phyloP scores from a whole-genome alignment of 2,113 vertebrate species.

The Nibea coibor region DNA sequence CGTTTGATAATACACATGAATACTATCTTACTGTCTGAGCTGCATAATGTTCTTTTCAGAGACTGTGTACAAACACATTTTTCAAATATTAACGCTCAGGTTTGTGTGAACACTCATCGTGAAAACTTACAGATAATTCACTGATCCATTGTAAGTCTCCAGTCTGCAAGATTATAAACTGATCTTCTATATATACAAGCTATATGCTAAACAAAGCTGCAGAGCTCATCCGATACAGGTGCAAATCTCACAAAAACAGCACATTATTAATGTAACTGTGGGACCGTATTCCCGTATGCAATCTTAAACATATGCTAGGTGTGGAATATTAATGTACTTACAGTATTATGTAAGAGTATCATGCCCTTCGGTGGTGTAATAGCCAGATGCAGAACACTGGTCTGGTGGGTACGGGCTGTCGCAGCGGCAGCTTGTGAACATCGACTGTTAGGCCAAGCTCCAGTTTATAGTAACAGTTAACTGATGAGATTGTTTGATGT shows the following conservation, averaged over 20 bases:
- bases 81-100: slow-evolving; percentile 14
- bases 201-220: slow-evolving; percentile 5
- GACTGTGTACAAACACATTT: slow-evolving; percentile 2
- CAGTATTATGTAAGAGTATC: slow-evolving; percentile 11
- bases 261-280: slow-evolving; percentile 49
- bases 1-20: slow-evolving; percentile 27
- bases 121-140: not conserved
- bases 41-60: slow-evolving; percentile 3
- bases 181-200: no score
- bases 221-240: slow-evolving; percentile 22
- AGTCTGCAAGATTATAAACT: not conserved
- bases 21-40: slow-evolving; percentile 13
- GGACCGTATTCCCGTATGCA: slow-evolving; percentile 22
- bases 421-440: slow-evolving; percentile 35
- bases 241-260: slow-evolving; percentile 39
- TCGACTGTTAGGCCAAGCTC: slow-evolving; percentile 13
- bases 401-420: slow-evolving; percentile 33
- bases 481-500: slow-evolving; percentile 18
- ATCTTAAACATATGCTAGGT: slow-evolving; percentile 51
- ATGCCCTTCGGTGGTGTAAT: slow-evolving; percentile 27
- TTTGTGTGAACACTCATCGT: not conserved
- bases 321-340: slow-evolving; percentile 60
- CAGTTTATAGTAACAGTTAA: not conserved
- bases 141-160: not conserved
- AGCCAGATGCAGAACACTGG: slow-evolving; percentile 38